Conservation (phyloP, 2,888 invertebrate species). For the Griposia aprilina region DNA sequence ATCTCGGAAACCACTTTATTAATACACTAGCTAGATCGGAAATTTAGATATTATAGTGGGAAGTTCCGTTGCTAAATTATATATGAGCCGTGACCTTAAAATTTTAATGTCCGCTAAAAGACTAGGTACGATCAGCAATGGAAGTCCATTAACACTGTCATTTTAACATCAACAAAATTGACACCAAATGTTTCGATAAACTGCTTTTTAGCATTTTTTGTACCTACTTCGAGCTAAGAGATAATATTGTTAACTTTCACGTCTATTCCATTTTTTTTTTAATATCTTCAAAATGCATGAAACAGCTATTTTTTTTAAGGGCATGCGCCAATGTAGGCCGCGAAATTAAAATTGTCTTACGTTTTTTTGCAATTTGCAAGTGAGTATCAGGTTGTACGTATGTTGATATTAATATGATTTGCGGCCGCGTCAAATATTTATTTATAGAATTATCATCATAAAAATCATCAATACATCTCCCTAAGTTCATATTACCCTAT, state of each 20-base stretch:
- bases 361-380: too few species aligned
- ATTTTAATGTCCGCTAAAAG: neutral
- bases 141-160: neutral
- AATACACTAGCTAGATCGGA: neutral
- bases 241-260: neutral
- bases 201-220: neutral
- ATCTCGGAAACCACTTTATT: conserved; percentile 21
- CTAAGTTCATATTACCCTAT: too few species aligned
- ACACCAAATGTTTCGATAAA: neutral
- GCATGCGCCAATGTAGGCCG: too few species aligned
- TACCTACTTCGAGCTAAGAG: neutral
- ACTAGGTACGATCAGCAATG: neutral
- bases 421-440: too few species aligned
- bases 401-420: too few species aligned
- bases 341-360: too few species aligned
- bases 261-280: neutral
- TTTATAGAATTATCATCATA: too few species aligned
- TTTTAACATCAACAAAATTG: neutral
- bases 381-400: too few species aligned
- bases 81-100: conserved; percentile 8
- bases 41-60: neutral
- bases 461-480: too few species aligned
- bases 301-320: too few species aligned
- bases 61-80: neutral
- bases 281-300: too few species aligned